Conservation (phyloP, 2,797 vertebrate species). For the Chelmon rostratus region DNA sequence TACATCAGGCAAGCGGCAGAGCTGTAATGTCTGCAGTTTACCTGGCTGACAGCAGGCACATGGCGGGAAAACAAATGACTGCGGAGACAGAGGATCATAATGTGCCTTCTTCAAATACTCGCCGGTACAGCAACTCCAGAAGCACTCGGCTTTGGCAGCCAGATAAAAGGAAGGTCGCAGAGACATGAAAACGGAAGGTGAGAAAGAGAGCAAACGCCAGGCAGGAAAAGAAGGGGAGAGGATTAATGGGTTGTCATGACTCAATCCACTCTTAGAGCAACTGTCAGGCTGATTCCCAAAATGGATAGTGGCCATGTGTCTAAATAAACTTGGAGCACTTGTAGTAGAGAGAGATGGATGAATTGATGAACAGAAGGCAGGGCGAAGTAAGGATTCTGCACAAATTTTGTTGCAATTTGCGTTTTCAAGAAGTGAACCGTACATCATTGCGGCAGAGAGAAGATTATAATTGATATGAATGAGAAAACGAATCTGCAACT, state of each 20-base stretch:
- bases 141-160: constrained; percentile 61
- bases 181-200: constrained; percentile 60
- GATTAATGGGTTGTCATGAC: constrained; percentile 66
- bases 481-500: background rate
- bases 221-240: constrained; percentile 49
- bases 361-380: background rate
- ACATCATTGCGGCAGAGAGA: background rate
- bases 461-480: background rate
- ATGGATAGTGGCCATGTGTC: constrained; percentile 26
- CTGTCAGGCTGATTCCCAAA: constrained; percentile 53
- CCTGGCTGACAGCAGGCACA: constrained; percentile 55
- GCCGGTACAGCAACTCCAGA: constrained; percentile 48
- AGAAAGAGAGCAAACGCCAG: constrained; percentile 54
- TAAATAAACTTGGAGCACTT: constrained; percentile 32
- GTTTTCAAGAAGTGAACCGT: background rate
- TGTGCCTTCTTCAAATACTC: constrained; percentile 57
- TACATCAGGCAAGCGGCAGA: constrained; percentile 32
- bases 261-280: constrained; percentile 61
- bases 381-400: background rate
- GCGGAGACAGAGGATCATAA: constrained; percentile 57
- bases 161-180: constrained; percentile 65
- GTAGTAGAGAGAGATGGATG: constrained; percentile 11
- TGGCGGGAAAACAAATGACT: constrained; percentile 73
- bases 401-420: background rate
- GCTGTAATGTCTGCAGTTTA: constrained; percentile 67